phyloP scores from a whole-genome alignment of 2,113 vertebrate species.

The Nyctibius bracteatus region DNA sequence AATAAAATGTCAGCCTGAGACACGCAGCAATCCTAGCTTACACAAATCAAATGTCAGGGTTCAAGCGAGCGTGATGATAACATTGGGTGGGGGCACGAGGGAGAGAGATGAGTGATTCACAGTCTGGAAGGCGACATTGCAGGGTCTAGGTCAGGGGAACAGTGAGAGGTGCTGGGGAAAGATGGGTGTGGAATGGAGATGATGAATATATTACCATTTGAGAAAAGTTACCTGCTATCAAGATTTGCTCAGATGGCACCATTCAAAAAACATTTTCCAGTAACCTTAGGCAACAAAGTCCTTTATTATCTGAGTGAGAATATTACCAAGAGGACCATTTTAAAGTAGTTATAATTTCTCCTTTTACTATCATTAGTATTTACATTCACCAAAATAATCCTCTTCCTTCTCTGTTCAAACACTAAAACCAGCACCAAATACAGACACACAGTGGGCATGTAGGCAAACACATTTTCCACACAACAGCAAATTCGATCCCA shows the following conservation, averaged over 20 bases:
- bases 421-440: background rate
- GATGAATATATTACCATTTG: background rate
- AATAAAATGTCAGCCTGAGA: conserved; percentile 20
- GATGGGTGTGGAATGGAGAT: background rate
- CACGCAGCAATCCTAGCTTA: background rate
- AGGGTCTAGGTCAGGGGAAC: background rate
- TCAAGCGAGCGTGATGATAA: background rate
- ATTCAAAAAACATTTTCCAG: background rate
- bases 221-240: background rate
- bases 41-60: conserved; percentile 30
- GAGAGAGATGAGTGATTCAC: conserved; percentile 1
- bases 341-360: background rate
- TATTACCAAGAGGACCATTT: background rate
- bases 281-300: background rate
- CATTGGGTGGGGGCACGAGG: background rate
- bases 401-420: background rate
- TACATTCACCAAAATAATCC: background rate
- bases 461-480: background rate
- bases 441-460: background rate
- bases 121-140: background rate
- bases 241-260: rapidly evolving
- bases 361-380: background rate
- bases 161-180: background rate
- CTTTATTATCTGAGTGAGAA: background rate
- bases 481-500: background rate